Conservation (phyloP, 2,113 vertebrate species). For the Pluvianellus socialis region DNA sequence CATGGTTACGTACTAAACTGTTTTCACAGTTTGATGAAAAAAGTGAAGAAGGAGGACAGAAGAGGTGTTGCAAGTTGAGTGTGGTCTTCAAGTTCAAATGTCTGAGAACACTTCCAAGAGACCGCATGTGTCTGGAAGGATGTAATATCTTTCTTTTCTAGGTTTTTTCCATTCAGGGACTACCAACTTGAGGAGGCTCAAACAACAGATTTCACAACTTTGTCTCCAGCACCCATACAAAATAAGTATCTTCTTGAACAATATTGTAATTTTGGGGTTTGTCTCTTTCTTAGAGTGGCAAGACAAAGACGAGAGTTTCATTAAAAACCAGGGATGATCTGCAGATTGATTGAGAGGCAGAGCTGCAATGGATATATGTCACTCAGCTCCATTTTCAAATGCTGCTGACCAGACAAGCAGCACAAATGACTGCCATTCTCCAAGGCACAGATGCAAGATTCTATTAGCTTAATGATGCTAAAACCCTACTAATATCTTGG, state of each 20-base stretch:
- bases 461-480: conserved; percentile 16
- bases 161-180: neutral
- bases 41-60: neutral
- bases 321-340: neutral
- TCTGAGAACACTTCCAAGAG: neutral
- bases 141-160: neutral
- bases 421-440: neutral
- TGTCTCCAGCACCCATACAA: neutral
- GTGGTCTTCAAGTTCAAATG: neutral
- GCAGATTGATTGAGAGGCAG: neutral
- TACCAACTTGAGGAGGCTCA: neutral
- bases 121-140: neutral
- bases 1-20: neutral
- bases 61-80: neutral
- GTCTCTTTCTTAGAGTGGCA: neutral
- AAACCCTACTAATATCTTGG: neutral
- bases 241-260: neutral
- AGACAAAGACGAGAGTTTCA: neutral
- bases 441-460: neutral
- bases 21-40: neutral
- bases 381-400: neutral
- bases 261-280: neutral
- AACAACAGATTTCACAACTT: neutral
- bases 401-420: conserved; percentile 5
- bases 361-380: neutral